phyloP scores from a whole-genome alignment of 92 coral and sea anemone genomes.

The Meandrina meandrites region DNA sequence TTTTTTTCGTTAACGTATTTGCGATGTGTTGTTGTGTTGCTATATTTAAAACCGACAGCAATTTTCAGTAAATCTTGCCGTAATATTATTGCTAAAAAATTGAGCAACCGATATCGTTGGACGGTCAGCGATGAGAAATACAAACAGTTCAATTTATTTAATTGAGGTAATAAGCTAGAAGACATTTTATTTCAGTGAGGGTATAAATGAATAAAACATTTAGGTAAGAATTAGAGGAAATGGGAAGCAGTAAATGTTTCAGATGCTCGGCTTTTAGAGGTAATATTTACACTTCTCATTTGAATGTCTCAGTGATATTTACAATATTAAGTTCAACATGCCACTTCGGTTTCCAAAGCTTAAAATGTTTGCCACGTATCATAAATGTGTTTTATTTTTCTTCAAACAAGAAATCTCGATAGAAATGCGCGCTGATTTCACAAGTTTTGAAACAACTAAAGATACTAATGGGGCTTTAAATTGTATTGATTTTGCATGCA shows the following conservation, averaged over 20 bases:
- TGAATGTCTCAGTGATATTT: conserved; percentile 3
- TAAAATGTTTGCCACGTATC: neutral
- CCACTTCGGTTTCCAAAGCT: neutral
- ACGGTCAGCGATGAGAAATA: neutral
- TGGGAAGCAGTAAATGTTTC: neutral
- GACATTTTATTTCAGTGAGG: neutral
- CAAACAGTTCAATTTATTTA: neutral
- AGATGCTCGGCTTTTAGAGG: neutral
- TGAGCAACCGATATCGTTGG: neutral
- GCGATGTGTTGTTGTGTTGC: neutral
- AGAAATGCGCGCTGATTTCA: too few species aligned
- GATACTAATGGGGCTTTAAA: neutral
- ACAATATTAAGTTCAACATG: neutral
- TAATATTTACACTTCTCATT: neutral
- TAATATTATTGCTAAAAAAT: neutral
- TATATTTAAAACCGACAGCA: neutral
- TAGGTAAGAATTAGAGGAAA: neutral
- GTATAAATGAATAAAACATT: neutral
- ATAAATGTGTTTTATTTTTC: neutral
- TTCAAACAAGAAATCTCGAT: too few species aligned
- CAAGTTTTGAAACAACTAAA: neutral
- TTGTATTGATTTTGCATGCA: neutral
- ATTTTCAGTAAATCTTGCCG: too few species aligned
- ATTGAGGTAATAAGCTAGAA: neutral
- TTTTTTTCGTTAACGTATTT: neutral